phyloP scores from a whole-genome alignment of 2,113 vertebrate species.

The Poecile atricapillus region DNA sequence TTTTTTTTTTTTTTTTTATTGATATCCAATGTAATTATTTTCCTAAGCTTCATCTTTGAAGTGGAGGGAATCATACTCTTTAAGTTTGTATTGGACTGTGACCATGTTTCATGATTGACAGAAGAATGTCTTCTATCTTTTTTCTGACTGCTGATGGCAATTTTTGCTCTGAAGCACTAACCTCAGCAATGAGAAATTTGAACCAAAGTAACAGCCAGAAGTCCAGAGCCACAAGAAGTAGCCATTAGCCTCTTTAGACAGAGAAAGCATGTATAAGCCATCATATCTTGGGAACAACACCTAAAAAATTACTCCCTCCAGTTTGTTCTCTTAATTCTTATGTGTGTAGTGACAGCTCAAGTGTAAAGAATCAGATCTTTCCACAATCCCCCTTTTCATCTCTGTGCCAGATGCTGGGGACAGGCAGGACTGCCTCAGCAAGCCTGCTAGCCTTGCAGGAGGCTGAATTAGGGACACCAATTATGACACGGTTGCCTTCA shows the following conservation, averaged over 20 bases:
- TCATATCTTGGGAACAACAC: background rate
- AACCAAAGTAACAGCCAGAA: background rate
- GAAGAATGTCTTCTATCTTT: background rate
- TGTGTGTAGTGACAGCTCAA: background rate
- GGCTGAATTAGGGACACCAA: background rate
- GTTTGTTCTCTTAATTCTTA: background rate
- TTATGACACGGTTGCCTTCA: background rate
- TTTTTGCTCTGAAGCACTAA: background rate
- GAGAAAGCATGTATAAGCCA: background rate
- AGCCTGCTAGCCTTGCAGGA: background rate
- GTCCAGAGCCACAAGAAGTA: background rate
- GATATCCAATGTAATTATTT: background rate
- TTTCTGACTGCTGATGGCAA: background rate
- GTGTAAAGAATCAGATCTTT: background rate
- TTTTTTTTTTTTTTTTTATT: background rate
- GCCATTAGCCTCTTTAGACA: background rate
- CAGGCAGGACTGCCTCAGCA: background rate
- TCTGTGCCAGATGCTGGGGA: background rate
- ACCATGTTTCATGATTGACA: background rate
- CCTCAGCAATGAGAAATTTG: background rate
- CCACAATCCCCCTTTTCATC: background rate
- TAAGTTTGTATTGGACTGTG: background rate
- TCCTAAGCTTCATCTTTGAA: background rate
- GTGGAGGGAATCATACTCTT: background rate
- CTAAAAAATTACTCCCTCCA: background rate